These are phyloP conservation scores for Heteromyza rotundicornis DNA, from an alignment of 2,888 invertebrate species.

Conservation along the genomic window DNA sequence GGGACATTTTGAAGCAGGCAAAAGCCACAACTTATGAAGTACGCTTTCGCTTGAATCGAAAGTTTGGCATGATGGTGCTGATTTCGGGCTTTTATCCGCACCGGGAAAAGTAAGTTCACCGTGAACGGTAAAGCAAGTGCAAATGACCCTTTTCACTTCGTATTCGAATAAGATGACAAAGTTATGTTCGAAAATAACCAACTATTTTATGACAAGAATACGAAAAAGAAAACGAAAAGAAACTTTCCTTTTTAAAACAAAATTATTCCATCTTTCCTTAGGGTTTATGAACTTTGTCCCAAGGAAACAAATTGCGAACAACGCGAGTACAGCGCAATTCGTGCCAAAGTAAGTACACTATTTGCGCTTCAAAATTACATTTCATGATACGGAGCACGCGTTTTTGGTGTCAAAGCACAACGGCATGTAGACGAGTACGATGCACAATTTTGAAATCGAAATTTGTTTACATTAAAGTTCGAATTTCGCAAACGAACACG, in stretches of 20 bases:
- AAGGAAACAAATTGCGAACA: constrained; percentile 58
- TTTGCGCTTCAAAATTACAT: neutral
- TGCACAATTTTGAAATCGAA: constrained; percentile 4
- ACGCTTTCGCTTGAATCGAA: constrained; percentile 57
- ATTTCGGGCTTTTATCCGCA: constrained; percentile 56
- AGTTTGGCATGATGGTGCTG: constrained; percentile 60
- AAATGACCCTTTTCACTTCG: too few relatives aligned
- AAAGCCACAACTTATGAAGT: constrained; percentile 45
- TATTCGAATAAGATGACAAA: too few relatives aligned
- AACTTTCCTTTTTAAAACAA: too few relatives aligned
- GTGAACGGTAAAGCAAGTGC: too few relatives aligned
- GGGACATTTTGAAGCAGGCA: neutral
- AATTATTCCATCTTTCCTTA: too few relatives aligned
- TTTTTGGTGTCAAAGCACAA: neutral
- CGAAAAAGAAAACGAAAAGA: too few relatives aligned
- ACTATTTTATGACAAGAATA: too few relatives aligned
- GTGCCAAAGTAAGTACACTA: constrained; percentile 58
- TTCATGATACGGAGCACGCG: neutral
- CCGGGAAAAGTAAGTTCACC: constrained; percentile 55
- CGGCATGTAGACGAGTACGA: too few relatives aligned
- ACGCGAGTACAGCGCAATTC: constrained; percentile 58
- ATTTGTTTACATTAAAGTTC: neutral
- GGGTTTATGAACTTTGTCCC: constrained; percentile 59
- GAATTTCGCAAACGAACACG: too few relatives aligned
- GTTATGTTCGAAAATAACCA: too few relatives aligned